These are phyloP conservation scores for Miichthys miiuy DNA, from an alignment of 2,797 vertebrate species.

Conservation along the genomic window DNA sequence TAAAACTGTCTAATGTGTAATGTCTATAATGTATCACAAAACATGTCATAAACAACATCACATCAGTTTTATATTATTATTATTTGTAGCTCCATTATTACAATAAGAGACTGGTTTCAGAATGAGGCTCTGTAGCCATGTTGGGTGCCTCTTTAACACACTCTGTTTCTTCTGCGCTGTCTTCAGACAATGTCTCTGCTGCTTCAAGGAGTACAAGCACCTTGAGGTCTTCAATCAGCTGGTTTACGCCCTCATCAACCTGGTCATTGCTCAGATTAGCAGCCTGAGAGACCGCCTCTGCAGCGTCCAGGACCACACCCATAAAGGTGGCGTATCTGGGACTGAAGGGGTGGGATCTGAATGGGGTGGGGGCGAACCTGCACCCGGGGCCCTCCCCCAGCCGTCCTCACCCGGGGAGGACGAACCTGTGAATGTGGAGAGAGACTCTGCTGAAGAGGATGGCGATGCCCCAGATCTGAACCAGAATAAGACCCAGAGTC, in stretches of 20 bases:
- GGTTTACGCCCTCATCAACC: slow-evolving; percentile 98
- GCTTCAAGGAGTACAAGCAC: slow-evolving; percentile 99
- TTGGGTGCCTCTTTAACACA: not conserved
- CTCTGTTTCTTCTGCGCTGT: not conserved
- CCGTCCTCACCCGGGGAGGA: slow-evolving; percentile 87
- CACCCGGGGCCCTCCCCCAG: slow-evolving; percentile 80
- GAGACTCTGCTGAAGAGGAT: slow-evolving; percentile 92
- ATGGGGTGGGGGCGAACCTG: slow-evolving; percentile 83
- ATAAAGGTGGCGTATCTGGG: slow-evolving; percentile 67
- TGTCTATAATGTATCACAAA: not conserved
- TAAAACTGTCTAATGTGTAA: too few species aligned
- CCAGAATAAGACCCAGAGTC: slow-evolving; percentile 74
- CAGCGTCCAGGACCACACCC: slow-evolving; percentile 65
- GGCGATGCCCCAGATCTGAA: slow-evolving; percentile 73
- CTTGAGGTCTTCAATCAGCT: slow-evolving; percentile 99
- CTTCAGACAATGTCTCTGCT: slow-evolving; percentile 97
- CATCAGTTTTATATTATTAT: not conserved
- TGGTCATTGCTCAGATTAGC: slow-evolving; percentile 97
- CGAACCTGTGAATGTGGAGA: slow-evolving; percentile 93
- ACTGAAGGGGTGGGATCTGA: slow-evolving; percentile 84
- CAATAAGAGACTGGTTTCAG: not conserved
- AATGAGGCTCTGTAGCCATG: not conserved
- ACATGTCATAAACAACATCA: not conserved
- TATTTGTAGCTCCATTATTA: not conserved
- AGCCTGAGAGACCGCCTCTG: slow-evolving; percentile 95